These are phyloP conservation scores for Sussaba pulchella DNA, from an alignment of 2,888 invertebrate species.

Conservation along the genomic window DNA sequence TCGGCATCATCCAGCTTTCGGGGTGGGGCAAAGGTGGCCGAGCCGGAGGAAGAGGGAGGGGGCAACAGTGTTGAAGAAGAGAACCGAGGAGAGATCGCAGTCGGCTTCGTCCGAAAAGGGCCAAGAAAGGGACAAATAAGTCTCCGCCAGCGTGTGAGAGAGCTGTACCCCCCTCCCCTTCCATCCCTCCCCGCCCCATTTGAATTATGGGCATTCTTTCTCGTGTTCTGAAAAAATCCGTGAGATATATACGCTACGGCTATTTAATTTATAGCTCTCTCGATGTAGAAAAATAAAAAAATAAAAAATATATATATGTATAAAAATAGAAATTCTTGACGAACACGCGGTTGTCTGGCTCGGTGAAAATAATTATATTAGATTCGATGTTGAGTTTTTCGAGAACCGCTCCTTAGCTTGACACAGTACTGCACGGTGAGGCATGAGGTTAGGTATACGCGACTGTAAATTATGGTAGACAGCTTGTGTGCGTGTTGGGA, in stretches of 20 bases:
- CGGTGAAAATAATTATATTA: constrained; percentile 50
- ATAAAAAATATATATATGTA: too few relatives aligned
- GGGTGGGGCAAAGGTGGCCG: neutral
- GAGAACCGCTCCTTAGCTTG: constrained; percentile 3
- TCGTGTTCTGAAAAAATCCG: constrained; percentile 65
- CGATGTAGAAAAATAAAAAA: constrained; percentile 51
- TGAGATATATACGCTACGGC: constrained; percentile 61
- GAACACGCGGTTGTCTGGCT: constrained; percentile 43
- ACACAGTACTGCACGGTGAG: neutral
- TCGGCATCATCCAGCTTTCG: constrained; percentile 43
- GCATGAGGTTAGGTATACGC: neutral
- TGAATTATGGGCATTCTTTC: constrained; percentile 67
- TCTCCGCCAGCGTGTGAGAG: constrained; percentile 58
- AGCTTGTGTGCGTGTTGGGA: neutral
- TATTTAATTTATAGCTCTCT: constrained; percentile 62
- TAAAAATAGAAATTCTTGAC: constrained; percentile 60
- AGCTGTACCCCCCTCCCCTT: constrained; percentile 36
- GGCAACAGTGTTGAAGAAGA: constrained; percentile 13
- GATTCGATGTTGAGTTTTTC: constrained; percentile 12
- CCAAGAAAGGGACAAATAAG: constrained; percentile 65
- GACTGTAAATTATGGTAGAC: constrained; percentile 9
- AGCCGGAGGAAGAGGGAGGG: constrained; percentile 17
- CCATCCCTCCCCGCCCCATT: constrained; percentile 38
- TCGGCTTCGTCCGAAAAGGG: constrained; percentile 67
- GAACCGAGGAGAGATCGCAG: constrained; percentile 47